phyloP scores from a whole-genome alignment of 2,888 invertebrate species.

The Tenodera sinensis region DNA sequence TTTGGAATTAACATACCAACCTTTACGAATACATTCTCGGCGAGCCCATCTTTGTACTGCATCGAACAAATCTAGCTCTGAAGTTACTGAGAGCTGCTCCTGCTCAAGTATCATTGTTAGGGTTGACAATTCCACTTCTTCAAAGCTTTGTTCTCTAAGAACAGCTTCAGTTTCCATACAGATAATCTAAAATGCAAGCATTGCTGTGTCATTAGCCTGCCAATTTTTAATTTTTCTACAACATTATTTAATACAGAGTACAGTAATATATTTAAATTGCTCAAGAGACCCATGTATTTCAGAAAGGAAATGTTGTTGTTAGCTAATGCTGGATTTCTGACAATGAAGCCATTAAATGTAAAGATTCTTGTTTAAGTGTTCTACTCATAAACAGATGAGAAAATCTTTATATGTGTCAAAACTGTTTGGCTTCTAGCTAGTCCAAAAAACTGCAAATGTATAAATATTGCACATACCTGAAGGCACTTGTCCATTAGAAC shows the following conservation, averaged over 20 bases:
- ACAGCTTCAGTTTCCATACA: conserved; percentile 73
- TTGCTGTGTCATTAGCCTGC: neutral
- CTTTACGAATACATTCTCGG: conserved; percentile 53
- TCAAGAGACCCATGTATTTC: too few relatives aligned
- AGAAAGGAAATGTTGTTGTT: too few relatives aligned
- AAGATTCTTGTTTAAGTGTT: neutral
- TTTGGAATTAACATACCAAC: conserved; percentile 38
- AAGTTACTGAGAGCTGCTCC: conserved; percentile 67
- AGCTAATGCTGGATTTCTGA: too few relatives aligned
- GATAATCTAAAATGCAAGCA: conserved; percentile 56
- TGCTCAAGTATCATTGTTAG: conserved; percentile 71
- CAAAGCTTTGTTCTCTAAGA: conserved; percentile 69
- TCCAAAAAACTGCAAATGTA: neutral
- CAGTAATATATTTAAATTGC: too few relatives aligned
- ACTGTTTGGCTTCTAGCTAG: neutral
- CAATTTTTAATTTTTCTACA: neutral
- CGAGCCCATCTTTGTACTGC: conserved; percentile 66
- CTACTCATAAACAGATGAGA: neutral
- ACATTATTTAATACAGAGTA: too few relatives aligned
- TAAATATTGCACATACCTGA: conserved; percentile 49
- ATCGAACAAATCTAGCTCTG: conserved; percentile 73
- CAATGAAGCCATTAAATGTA: too few relatives aligned
- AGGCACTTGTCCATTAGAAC: conserved; percentile 77
- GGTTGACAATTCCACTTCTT: conserved; percentile 72
- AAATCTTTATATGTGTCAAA: neutral